Percentiles rank a stretch among this genome's conserved stretches.
Conservation (phyloP, 2,797 vertebrate species). For the Psittacula derbiana region DNA sequence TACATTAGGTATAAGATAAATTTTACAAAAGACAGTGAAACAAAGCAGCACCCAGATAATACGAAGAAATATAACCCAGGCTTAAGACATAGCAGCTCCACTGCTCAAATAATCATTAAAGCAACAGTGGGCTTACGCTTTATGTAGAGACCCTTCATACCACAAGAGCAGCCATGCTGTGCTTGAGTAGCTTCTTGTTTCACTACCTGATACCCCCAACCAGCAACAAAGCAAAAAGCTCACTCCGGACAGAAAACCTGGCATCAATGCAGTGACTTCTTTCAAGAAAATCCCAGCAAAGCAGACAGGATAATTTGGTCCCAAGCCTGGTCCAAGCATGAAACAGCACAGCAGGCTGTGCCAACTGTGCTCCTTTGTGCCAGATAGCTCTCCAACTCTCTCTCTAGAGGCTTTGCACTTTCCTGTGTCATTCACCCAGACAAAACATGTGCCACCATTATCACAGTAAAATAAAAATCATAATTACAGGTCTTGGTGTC, state of each 20-base stretch:
- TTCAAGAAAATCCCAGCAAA: background rate
- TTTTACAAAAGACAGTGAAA: background rate
- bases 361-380: background rate
- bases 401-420: background rate
- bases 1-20: background rate
- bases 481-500: background rate
- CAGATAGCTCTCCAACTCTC: background rate
- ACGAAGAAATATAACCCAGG: background rate
- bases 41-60: background rate
- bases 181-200: background rate
- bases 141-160: background rate
- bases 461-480: fast-evolving
- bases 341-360: fast-evolving
- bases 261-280: background rate
- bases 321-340: background rate
- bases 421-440: background rate
- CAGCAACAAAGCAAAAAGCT: background rate
- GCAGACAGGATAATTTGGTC: background rate
- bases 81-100: background rate
- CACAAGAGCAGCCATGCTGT: fast-evolving
- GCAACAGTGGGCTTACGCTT: background rate
- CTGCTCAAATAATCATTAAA: background rate
- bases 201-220: background rate
- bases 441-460: background rate
- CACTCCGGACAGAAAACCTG: background rate